Conservation (phyloP, 2,797 vertebrate genomes). For the Melanotaenia pygmaea region DNA sequence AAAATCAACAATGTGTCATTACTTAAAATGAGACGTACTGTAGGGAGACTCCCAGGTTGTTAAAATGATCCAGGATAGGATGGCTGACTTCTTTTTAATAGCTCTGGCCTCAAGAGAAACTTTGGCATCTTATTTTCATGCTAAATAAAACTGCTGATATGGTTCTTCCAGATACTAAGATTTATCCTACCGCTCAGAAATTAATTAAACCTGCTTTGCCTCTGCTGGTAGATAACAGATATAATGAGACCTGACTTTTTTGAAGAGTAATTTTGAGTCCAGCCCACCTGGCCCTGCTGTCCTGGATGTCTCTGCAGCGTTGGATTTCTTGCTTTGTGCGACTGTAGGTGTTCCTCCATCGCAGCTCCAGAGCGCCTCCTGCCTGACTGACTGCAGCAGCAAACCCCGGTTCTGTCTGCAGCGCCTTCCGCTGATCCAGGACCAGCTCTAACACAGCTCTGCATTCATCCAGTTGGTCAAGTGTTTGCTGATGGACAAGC, state of each 20-base stretch:
- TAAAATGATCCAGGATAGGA: not conserved
- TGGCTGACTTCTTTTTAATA: not conserved
- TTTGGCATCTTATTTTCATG: constrained; percentile 2
- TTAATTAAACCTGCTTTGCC: constrained; percentile 7
- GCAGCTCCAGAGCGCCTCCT: constrained; percentile 84
- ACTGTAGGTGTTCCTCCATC: constrained; percentile 84
- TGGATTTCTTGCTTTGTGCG: constrained; percentile 84
- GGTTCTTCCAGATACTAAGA: constrained; percentile 16
- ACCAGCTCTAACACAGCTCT: constrained; percentile 81
- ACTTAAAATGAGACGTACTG: not conserved
- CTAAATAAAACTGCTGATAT: not conserved
- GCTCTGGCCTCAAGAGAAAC: not conserved
- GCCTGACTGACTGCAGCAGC: constrained; percentile 73
- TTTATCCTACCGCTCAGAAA: constrained; percentile 1
- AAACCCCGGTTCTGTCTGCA: constrained; percentile 62
- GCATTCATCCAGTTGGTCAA: constrained; percentile 83
- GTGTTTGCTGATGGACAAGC: constrained; percentile 79
- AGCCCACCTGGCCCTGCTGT: constrained; percentile 81
- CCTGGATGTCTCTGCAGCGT: constrained; percentile 79
- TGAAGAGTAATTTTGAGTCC: not conserved
- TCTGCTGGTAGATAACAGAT: constrained; percentile 4
- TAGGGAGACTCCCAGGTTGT: not conserved
- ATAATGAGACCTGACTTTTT: not conserved
- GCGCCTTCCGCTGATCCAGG: constrained; percentile 79
- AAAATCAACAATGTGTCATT: not conserved